Evolutionary conservation across 2,113 vertebrate species (phyloP), one percentile per base, ranked within the genome.

Genomic region (Pomatorhinus ruficollis): DNA sequence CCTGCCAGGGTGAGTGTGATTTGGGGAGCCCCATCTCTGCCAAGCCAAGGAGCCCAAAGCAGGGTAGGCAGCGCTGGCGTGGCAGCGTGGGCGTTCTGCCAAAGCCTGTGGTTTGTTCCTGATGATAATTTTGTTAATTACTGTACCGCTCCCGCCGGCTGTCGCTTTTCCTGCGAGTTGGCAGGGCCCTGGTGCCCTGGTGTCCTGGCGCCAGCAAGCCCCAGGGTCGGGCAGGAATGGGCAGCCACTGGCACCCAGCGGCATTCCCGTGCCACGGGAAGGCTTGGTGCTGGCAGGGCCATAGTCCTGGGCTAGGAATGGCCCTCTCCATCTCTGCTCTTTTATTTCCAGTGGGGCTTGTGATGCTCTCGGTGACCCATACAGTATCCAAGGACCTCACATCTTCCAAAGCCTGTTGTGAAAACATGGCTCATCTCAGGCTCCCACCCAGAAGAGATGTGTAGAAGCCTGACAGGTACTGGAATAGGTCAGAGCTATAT

Each of bases 171-270:
- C 66, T 69, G 56, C 2, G 12, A 6, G 31, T 4, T 16, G 12
- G 57, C 11, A 2, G 56, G 56, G 47, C 57, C 76, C 63, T 0
- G 28, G 64, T 15, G 54, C 57, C 76, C 63, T 0, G 28, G 68
- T 15, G 56, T 28, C 37, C 59, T 28, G 12, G 7, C 1, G 5
- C 85, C 1, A 0, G 24, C 0, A 3, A 68, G 44, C 35, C 14
- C 53, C 1, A 0, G 0, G 16, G 6, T 4, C 52, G 0, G 0
- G 54, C 25, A 17, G 37, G 69, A 50, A 18, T 0, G 5, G 59
- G 47, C 0, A 0, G 64, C 50, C 2, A 1, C 37, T 59, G 88
- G 85, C 20, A 1, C 44, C 44, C 5, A 3, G 59, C 0, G 40
- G 35, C 77, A 1, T 21, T n/a, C 21, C 28, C 0, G 4, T 3